Base-by-base conservation (phyloP, 23 tunicate genomes). In the Botrylloides violaceus region DNA sequence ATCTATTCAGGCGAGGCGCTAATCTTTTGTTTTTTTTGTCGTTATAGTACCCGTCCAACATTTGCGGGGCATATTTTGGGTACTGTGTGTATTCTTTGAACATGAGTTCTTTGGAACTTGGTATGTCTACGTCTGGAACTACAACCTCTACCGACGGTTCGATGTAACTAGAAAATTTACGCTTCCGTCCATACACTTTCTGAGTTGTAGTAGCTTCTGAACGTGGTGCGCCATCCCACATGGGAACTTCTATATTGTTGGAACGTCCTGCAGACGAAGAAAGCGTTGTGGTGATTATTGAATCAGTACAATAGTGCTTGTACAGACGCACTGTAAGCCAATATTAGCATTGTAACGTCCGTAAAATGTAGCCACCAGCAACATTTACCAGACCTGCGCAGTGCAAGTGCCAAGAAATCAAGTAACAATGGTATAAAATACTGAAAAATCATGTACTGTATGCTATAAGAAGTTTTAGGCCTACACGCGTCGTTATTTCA, bases 31-130 rank as follows among this genome's bases (percentile, higher is more conserved):
- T 64, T 18, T 76, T 32, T 36, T 35, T 62, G 22, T 73, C 81
- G 32, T 82, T 71, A 70, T 87, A 87, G 50, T 79, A 80, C 25
- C 72, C 95, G 18, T 80, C 76, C 22, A 87, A 29, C 86, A 87
- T 87, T 63, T 87, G 95, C 28, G 95, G 95, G 26, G 95, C 95
- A 38, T 87, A 87, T 70, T 87, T 87, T 1, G 95, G 95, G 62
- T 60, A 87, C 38, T 87, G 95, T 38, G 72, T 73, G 28, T 87
- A 87, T 38, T 87, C 95, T 71, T 80, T 87, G 38, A 87, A 87
- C 95, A 87, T 87, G 7, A 80, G 71, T 38, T 79, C 60, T 60
- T 79, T 85, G 19, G 94, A 85, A 2, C 71, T 87, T 9, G 95
- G 82, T 28, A 81, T 64, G 24, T 72, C 38, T 26, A 43, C 58